Evolutionary conservation across 37 sponge, comb jelly and placozoan species (phyloP).

Genomic region (Theonella swinhoei): DNA sequence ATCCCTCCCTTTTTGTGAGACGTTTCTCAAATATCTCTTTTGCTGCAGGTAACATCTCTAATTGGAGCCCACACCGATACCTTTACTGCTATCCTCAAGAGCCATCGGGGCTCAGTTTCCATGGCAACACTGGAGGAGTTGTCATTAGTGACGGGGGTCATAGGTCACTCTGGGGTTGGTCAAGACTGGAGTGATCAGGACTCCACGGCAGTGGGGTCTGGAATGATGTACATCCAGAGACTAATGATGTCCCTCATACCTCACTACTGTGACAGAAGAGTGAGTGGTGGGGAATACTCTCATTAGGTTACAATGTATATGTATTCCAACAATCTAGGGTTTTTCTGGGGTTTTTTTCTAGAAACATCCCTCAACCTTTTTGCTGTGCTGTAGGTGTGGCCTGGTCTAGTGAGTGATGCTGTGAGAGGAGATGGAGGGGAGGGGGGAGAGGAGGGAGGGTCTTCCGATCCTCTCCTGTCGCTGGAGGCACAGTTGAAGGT

Average conservation of each 20-base stretch:
- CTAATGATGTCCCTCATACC: constrained; percentile 66
- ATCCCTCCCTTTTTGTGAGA: neutral
- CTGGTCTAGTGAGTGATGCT: constrained; percentile 2
- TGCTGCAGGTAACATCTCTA: constrained; percentile 46
- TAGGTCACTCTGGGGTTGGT: constrained; percentile 64
- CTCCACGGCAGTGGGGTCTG: constrained; percentile 23
- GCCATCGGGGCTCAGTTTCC: constrained; percentile 10
- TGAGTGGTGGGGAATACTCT: constrained; percentile 5
- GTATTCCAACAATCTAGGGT: too few species aligned
- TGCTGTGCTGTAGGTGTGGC: neutral
- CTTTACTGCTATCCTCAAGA: constrained; percentile 66
- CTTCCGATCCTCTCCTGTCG: neutral
- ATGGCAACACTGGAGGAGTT: constrained; percentile 70
- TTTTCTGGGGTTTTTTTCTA: too few species aligned
- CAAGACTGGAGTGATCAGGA: constrained; percentile 52
- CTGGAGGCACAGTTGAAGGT: constrained; percentile 32
- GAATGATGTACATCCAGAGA: constrained; percentile 60
- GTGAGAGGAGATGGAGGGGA: constrained; percentile 17
- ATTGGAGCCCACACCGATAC: constrained; percentile 71
- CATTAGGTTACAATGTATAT: too few species aligned
- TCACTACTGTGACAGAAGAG: constrained; percentile 66
- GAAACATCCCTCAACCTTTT: too few species aligned
- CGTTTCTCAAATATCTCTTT: neutral
- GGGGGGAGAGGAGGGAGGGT: neutral
- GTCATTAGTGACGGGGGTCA: constrained; percentile 70